Evolutionary conservation across 2,888 invertebrate genomes (phyloP).

Genomic region (Stenichneumon culpator): DNA sequence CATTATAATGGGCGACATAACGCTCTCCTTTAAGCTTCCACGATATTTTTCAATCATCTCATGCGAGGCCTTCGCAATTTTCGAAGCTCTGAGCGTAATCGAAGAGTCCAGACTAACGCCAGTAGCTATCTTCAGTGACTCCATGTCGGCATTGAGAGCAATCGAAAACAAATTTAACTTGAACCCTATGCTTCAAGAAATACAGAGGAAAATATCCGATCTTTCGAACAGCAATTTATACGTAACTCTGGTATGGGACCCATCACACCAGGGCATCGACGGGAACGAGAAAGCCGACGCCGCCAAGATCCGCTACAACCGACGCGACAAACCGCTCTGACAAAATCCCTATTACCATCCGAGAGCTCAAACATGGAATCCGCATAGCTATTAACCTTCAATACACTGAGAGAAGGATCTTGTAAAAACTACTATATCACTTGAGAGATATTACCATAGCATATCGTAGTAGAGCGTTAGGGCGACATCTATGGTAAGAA

Average conservation of each 20-base stretch:
- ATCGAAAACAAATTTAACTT: slow-evolving; percentile 11
- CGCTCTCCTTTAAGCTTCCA: neutral
- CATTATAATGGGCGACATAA: neutral
- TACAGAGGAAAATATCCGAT: slow-evolving; percentile 17
- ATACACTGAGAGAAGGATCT: too few species aligned
- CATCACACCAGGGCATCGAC: slow-evolving; percentile 29
- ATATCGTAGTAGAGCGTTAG: too few species aligned
- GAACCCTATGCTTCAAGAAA: neutral
- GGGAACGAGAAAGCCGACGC: slow-evolving; percentile 33
- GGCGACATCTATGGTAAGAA: too few species aligned
- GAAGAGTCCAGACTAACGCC: neutral
- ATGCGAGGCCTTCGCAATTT: slow-evolving; percentile 16
- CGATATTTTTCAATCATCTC: slow-evolving; percentile 9
- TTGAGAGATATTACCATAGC: too few species aligned
- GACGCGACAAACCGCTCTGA: neutral
- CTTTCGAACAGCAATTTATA: neutral
- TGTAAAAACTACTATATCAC: too few species aligned
- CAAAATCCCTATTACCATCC: neutral
- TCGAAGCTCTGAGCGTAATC: neutral
- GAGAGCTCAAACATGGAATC: slow-evolving; percentile 11
- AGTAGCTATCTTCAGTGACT: slow-evolving; percentile 15
- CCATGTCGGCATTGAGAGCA: slow-evolving; percentile 20
- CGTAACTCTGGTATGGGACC: slow-evolving; percentile 29
- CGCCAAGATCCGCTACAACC: slow-evolving; percentile 14
- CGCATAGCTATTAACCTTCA: neutral